phyloP scores from a whole-genome alignment of 1,140 invertebrate species.

The Idris sp. region DNA sequence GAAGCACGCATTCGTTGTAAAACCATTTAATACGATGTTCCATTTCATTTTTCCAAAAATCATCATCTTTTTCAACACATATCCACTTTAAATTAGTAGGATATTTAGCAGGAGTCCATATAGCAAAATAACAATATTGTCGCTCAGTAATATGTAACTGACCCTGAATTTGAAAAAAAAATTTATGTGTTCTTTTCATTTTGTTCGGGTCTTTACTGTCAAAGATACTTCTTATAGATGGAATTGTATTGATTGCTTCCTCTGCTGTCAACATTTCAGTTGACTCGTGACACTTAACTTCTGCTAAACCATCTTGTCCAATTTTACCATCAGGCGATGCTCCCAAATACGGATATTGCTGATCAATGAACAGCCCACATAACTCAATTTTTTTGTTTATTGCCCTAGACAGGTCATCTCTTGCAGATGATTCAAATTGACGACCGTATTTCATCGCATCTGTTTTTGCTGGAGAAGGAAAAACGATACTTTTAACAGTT shows the following conservation, averaged over 20 bases:
- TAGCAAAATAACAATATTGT: slow-evolving; percentile 39
- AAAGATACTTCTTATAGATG: no score
- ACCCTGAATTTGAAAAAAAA: slow-evolving; percentile 66
- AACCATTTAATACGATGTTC: not conserved
- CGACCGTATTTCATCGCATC: not conserved
- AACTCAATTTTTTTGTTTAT: not conserved
- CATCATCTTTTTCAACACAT: slow-evolving; percentile 9
- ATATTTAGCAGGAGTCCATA: slow-evolving; percentile 52
- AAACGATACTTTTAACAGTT: not conserved
- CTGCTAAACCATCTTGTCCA: slow-evolving; percentile 1
- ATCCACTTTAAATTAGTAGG: slow-evolving; percentile 17
- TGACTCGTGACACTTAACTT: slow-evolving; percentile 13
- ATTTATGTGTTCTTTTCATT: slow-evolving; percentile 50
- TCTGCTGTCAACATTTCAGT: no score
- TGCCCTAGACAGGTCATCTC: not conserved
- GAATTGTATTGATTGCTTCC: no score
- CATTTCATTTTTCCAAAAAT: slow-evolving; percentile 15
- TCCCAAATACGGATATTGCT: not conserved
- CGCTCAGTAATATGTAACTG: slow-evolving; percentile 55
- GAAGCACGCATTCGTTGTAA: not conserved
- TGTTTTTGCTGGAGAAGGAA: not conserved
- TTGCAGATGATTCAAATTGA: not conserved
- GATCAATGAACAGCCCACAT: slow-evolving; percentile 6
- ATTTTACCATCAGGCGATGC: not conserved
- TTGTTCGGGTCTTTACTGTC: not conserved